These are phyloP conservation scores for Odontocolon sp. DNA, from an alignment of 2,888 invertebrate species.

Conservation along the genomic window DNA sequence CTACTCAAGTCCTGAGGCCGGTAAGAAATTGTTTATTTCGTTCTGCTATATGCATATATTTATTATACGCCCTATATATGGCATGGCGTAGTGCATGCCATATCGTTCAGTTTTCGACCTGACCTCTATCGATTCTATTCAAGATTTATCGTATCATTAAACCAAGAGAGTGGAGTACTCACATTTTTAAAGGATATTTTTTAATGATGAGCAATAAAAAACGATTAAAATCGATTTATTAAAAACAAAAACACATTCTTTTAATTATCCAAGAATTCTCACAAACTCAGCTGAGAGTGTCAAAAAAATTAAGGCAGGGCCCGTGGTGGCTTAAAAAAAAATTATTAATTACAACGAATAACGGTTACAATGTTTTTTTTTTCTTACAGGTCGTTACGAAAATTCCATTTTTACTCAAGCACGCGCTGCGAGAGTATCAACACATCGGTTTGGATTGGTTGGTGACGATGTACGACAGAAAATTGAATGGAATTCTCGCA, in stretches of 20 bases:
- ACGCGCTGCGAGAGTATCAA: slow-evolving; percentile 96
- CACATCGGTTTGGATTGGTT: slow-evolving; percentile 99
- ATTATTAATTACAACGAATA: not conserved
- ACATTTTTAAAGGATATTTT: too few species aligned
- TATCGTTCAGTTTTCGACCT: too few species aligned
- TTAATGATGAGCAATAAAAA: too few species aligned
- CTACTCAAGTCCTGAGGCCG: slow-evolving; percentile 53
- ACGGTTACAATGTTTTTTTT: slow-evolving; percentile 27
- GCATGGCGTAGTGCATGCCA: too few species aligned
- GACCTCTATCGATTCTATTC: too few species aligned
- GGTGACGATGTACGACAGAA: slow-evolving; percentile 96
- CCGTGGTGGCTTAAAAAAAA: too few species aligned
- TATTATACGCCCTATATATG: too few species aligned
- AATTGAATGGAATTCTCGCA: slow-evolving; percentile 97
- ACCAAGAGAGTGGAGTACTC: too few species aligned
- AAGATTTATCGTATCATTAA: too few species aligned
- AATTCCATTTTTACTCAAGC: slow-evolving; percentile 95
- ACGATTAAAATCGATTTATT: too few species aligned
- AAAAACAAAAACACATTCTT: too few species aligned
- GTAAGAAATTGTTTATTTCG: slow-evolving; percentile 35
- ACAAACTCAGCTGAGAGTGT: not conserved
- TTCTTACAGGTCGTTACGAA: slow-evolving; percentile 90
- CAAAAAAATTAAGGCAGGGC: slow-evolving; percentile 1
- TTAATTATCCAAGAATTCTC: too few species aligned
- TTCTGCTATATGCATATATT: slow-evolving; percentile 1